These are phyloP conservation scores for Orthosia gothica DNA, from an alignment of 2,888 invertebrate species.

Conservation along the genomic window DNA sequence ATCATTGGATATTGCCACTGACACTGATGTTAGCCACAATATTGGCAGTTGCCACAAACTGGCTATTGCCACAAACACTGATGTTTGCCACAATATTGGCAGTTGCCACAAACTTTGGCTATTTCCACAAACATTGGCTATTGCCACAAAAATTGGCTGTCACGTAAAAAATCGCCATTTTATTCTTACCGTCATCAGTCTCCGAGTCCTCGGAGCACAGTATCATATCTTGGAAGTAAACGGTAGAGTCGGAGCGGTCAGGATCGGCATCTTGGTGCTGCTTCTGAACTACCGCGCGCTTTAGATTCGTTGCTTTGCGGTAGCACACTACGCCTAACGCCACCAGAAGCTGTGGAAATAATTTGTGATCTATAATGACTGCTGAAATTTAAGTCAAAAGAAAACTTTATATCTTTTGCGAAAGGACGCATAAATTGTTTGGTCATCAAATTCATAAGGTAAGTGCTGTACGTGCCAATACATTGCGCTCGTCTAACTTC, in stretches of 20 bases:
- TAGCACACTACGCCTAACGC: constrained; percentile 97
- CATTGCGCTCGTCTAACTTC: not conserved
- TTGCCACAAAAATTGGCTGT: not conserved
- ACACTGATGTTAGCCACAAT: too few relatives aligned
- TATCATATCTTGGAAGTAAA: constrained; percentile 98
- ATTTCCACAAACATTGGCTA: not conserved
- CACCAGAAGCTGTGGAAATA: constrained; percentile 93
- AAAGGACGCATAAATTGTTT: too few relatives aligned
- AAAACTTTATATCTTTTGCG: too few relatives aligned
- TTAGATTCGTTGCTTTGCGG: constrained; percentile 97
- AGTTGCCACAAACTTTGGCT: too few relatives aligned
- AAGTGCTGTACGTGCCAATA: not conserved
- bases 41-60: not conserved
- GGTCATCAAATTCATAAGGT: not conserved
- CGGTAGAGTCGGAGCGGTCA: constrained; percentile 98
- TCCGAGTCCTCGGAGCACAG: constrained; percentile 98
- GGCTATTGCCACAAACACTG: not conserved
- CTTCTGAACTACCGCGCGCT: constrained; percentile 94
- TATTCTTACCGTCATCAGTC: constrained; percentile 95
- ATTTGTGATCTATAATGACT: not conserved
- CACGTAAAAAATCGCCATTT: not conserved
- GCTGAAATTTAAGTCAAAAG: not conserved
- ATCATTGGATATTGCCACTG: too few relatives aligned
- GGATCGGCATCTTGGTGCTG: constrained; percentile 95
- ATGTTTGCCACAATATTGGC: too few relatives aligned